Evolutionary conservation across 64 coral and sea anemone species (phyloP), one percentile per base, ranked within the genome.

Genomic region (Montipora sp.): DNA sequence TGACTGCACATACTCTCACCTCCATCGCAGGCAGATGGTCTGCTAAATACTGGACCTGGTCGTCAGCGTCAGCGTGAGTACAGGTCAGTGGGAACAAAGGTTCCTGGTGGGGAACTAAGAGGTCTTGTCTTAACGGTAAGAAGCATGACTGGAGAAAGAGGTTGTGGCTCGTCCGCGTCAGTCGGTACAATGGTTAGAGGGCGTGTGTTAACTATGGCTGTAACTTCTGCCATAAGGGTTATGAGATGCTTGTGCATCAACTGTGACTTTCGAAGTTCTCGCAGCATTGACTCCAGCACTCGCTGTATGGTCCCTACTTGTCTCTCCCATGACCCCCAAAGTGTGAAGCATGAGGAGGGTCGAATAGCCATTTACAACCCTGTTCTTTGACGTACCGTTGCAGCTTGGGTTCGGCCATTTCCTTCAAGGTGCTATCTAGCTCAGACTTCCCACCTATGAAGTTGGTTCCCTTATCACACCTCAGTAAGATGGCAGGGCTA

Each of bases 61-160:
- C 36, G 5, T 23, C 75, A 77, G 24, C 75, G 3, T 45, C 90
- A 67, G 11, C 80, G 81, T 15, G 80, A 68, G 51, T 92, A 84
- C 3, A 85, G 21, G 74, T 92, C 71, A 1, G 27, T 8, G 1
- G 27, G 80, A 0, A 92, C 8, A 21, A 92, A 92, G 6, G 75
- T 21, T 5, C 80, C 90, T 8, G 53, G 53, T 57, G 53, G 53
- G 6, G 2, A 11, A 11, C 53, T 57, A 57, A 18, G n/a, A 2
- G 90, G 80, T 0, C 75, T 44, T 19, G 60, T 59, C 18, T 93
- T 93, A 84, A 93, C 87, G 23, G 92, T 93, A 59, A 93, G 18
- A 23, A 93, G 76, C 92, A 93, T 93, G n/a, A 75, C 74, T 8
- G 49, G 80, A 2, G 80, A 83, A 0, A 83, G 50, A 7, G 80